Evolutionary conservation across 1,140 invertebrate species (phyloP), one percentile per base, ranked within the genome.

Genomic region (Leucophenga varia): DNA sequence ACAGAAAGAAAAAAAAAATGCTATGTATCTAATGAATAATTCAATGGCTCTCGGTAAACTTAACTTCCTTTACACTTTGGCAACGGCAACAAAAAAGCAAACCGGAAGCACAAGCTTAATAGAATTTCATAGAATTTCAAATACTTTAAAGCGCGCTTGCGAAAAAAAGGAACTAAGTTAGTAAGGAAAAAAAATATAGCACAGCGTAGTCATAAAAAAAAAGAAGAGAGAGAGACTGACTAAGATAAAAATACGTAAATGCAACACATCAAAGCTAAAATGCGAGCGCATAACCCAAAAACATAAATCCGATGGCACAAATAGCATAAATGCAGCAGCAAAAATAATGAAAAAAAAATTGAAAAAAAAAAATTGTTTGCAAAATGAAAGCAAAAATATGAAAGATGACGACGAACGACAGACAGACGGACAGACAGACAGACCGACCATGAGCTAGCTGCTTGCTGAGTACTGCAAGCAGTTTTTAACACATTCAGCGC

Each of bases 251-350:
- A 47, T 20, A 17, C 34, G 13, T 8, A 38, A 49, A 25, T 22
- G 38, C 18, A 39, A 21, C 38, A 28, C 13, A 21, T 20, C 16
- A 47, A 40, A 40, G 37, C 30, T 31, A 38, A 34, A 44, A n/a
- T 40, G 30, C 51, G 43, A 64, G 44, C 51, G 47, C 51, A 65
- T 61, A 64, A 64, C 49, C 61, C 57, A 57, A 65, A 64, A 64
- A 58, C 57, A 64, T 64, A 64, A 64, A 64, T 64, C 61, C 57
- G 55, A 52, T 55, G 55, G 46, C 28, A 51, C 55, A 65, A 16
- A 12, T 13, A 12, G 22, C 5, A n/a, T 5, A 25, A 25, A 25
- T 5, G 22, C 22, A 25, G 22, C 5, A 25, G 22, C 22, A 10
- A 25, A 10, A 25, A 5, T 25, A 5, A 5, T 25, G 22, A 6